phyloP scores from a whole-genome alignment of 2,797 vertebrate species.

The Tragopan temminckii region DNA sequence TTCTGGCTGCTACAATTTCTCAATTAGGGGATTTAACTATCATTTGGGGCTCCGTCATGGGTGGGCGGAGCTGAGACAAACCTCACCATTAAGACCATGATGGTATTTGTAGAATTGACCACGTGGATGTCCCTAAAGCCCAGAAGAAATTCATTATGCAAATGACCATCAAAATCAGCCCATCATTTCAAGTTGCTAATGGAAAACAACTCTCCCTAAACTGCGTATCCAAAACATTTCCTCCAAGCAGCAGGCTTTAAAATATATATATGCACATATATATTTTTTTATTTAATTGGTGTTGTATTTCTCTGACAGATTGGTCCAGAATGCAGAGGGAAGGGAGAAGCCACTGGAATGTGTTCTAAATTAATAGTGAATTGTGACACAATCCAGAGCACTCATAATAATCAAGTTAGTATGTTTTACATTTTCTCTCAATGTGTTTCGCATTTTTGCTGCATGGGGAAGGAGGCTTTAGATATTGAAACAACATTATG shows the following conservation, averaged over 20 bases:
- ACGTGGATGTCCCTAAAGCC: background rate
- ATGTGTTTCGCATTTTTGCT: constrained; percentile 74
- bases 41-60: background rate
- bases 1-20: constrained; percentile 43
- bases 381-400: constrained; percentile 81
- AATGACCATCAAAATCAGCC: constrained; percentile 23
- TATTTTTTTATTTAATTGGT: constrained; percentile 34
- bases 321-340: constrained; percentile 61
- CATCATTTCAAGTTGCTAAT: constrained; percentile 37
- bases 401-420: constrained; percentile 66
- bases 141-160: constrained; percentile 35
- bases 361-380: constrained; percentile 73
- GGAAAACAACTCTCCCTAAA: constrained; percentile 38
- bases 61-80: constrained; percentile 15
- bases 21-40: background rate
- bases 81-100: background rate
- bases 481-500: constrained; percentile 64
- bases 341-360: constrained; percentile 75
- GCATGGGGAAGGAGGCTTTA: constrained; percentile 60
- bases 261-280: constrained; percentile 3
- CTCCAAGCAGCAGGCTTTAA: constrained; percentile 33
- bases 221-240: constrained; percentile 9
- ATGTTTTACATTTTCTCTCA: constrained; percentile 73
- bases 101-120: background rate
- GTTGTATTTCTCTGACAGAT: constrained; percentile 54